phyloP scores from a whole-genome alignment of 2,888 invertebrate genomes.

The Rhyacophila evoluta region DNA sequence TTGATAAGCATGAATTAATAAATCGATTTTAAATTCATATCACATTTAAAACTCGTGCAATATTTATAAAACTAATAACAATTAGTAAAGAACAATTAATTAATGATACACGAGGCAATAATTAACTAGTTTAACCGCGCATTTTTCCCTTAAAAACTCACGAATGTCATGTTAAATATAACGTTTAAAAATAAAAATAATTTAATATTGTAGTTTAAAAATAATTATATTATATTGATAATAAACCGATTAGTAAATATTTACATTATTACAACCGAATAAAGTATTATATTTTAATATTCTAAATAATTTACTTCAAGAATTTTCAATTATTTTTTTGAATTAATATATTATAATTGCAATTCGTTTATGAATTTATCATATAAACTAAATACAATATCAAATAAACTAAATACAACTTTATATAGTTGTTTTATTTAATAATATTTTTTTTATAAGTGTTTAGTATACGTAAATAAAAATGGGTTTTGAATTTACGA shows the following conservation, averaged over 20 bases:
- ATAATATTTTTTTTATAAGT: background rate
- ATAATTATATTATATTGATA: no score
- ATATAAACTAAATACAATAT: background rate
- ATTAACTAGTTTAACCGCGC: no score
- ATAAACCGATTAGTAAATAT: no score
- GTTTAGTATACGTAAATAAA: constrained; percentile 45
- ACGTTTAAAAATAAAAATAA: no score
- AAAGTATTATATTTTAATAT: no score
- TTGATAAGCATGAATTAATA: background rate
- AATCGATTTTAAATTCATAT: background rate
- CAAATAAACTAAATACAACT: background rate
- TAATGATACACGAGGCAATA: background rate
- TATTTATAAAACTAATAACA: background rate
- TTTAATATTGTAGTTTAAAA: no score
- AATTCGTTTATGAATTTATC: background rate
- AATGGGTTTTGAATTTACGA: constrained; percentile 76
- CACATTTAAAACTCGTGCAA: background rate
- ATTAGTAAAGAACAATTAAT: background rate
- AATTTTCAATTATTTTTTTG: background rate
- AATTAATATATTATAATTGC: background rate
- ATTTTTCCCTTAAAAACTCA: no score
- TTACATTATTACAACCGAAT: no score
- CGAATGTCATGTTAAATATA: background rate
- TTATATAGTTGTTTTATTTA: background rate
- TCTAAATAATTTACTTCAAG: no score